Conservation (phyloP, 2,113 vertebrate genomes). For the Gracilinanus agilis region DNA sequence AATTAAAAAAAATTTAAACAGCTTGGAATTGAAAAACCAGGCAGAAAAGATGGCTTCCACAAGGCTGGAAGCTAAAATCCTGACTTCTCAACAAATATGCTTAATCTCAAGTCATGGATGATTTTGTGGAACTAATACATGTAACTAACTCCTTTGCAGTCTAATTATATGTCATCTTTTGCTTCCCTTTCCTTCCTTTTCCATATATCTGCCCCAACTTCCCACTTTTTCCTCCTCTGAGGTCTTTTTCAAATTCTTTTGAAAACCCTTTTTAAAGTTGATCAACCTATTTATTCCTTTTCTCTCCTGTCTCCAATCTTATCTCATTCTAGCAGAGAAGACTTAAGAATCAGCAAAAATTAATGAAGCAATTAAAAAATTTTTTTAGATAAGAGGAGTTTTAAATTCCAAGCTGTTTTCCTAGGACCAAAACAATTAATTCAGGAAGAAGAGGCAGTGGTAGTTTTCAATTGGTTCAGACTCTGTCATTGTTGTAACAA, state of each 20-base stretch:
- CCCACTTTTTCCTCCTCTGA: conserved; percentile 28
- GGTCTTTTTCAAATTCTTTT: conserved; percentile 4
- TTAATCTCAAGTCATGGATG: background rate
- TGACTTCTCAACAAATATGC: conserved; percentile 3
- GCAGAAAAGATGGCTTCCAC: conserved; percentile 51
- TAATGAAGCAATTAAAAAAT: background rate
- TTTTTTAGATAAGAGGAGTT: conserved; percentile 17
- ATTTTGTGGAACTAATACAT: conserved; percentile 30
- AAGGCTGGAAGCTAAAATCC: conserved; percentile 50
- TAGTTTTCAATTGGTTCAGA: conserved; percentile 54
- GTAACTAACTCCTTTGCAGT: conserved; percentile 53
- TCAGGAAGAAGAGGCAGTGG: conserved; percentile 34
- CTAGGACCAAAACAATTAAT: conserved; percentile 11
- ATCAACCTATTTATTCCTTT: background rate
- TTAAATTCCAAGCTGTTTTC: conserved; percentile 77
- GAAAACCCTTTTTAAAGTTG: conserved; percentile 4
- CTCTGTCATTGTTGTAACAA: conserved; percentile 45
- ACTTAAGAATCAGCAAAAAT: conserved; percentile 40
- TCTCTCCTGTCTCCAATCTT: conserved; percentile 10
- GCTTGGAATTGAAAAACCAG: conserved; percentile 77
- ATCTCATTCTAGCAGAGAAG: conserved; percentile 21
- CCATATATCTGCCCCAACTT: conserved; percentile 35
- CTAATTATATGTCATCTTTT: conserved; percentile 62
- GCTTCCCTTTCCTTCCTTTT: conserved; percentile 52
- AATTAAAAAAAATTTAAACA: conserved; percentile 57